phyloP scores from a whole-genome alignment of 2,113 vertebrate species.

The Pao palembangensis region DNA sequence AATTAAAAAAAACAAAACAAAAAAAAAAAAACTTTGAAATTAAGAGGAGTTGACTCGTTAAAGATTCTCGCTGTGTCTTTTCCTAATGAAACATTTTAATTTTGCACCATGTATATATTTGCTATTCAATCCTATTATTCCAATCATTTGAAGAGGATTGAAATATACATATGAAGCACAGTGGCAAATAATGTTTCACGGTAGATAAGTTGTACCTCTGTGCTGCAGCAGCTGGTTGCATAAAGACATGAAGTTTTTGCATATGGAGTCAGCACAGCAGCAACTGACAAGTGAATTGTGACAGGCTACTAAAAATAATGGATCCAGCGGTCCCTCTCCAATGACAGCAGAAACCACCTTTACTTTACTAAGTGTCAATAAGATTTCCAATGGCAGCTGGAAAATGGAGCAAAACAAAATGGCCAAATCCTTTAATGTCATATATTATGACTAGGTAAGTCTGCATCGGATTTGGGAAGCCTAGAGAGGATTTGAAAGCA shows the following conservation, averaged over 20 bases:
- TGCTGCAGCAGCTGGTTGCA: too few species aligned
- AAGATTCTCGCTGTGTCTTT: too few species aligned
- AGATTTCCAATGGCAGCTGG: conserved; percentile 54
- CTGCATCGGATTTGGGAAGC: conserved; percentile 14
- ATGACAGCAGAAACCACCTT: conserved; percentile 54
- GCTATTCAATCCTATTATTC: too few species aligned
- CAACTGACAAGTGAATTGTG: conserved; percentile 58
- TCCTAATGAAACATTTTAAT: too few species aligned
- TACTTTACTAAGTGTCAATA: conserved; percentile 52
- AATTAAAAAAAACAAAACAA: too few species aligned
- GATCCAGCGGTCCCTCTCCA: conserved; percentile 47
- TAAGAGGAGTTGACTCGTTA: too few species aligned
- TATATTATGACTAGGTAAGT: conserved; percentile 19
- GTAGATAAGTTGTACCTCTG: too few species aligned
- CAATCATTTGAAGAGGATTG: background rate
- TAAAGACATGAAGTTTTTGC: conserved; percentile 11
- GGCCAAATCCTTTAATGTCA: conserved; percentile 35
- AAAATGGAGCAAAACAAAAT: conserved; percentile 41
- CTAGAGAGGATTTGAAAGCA: conserved; percentile 9
- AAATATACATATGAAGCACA: background rate
- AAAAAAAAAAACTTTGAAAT: too few species aligned
- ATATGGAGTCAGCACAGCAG: conserved; percentile 18
- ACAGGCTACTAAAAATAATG: conserved; percentile 62
- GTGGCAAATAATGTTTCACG: background rate
- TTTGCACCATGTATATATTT: too few species aligned